Conservation (phyloP, 2,113 vertebrate species). For the Tragelaphus imberbis region DNA sequence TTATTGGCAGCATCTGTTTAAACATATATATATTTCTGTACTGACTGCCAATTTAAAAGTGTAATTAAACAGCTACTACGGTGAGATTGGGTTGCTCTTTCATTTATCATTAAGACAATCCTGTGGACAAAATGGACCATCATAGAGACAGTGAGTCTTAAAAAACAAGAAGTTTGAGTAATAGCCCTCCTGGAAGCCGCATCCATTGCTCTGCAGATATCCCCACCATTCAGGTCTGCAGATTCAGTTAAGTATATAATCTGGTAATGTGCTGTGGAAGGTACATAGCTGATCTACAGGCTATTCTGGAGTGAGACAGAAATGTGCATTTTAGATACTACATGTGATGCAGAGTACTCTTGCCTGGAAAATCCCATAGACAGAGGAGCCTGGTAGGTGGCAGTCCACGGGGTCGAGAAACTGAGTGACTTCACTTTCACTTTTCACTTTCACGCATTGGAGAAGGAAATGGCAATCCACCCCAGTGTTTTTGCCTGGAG, state of each 20-base stretch:
- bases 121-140: background rate
- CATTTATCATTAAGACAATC: background rate
- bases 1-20: constrained; percentile 22
- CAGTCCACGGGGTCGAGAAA: rapidly evolving
- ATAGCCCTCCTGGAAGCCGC: background rate
- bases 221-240: background rate
- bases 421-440: too few species aligned
- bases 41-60: background rate
- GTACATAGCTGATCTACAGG: background rate
- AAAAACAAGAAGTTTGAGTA: background rate
- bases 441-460: background rate
- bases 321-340: background rate
- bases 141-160: background rate
- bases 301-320: background rate
- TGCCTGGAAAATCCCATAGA: background rate
- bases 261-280: background rate
- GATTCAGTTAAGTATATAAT: background rate
- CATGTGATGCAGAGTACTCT: background rate
- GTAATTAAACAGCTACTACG: background rate
- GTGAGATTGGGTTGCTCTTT: background rate
- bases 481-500: background rate
- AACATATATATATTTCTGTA: background rate
- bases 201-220: background rate
- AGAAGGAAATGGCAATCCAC: background rate
- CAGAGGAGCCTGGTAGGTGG: too few species aligned